Evolutionary conservation across 2,113 vertebrate species (phyloP), one percentile per base, ranked within the genome.

Genomic region (Pipra filicauda): DNA sequence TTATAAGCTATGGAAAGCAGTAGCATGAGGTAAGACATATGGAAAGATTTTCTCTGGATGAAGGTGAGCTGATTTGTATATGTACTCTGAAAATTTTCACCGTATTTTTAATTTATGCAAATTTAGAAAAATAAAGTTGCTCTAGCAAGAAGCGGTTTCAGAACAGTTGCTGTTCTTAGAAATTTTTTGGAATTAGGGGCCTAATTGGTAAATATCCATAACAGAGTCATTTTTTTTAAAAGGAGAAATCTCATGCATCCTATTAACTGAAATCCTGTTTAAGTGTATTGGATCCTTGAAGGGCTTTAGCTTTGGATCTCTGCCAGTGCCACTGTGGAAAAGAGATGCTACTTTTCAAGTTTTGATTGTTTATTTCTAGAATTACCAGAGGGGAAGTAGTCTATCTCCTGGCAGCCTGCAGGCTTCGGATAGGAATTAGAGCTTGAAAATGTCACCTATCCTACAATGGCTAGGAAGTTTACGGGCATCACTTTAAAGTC

Each of bases 391-490:
- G 95, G 82, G 39, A 88, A 95, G 37, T 79, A 93, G 76, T 90
- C 52, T 81, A 71, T 86, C 79, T 93, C 33, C 48, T 91, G 85
- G 39, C 93, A 96, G 82, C 75, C 79, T 90, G 79, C 59, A 96
- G 59, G 57, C 67, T 88, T 94, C 37, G 85, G 69, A 28, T 91
- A 93, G 90, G 75, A 95, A 95, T 78, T 75, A 92, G 72, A 93
- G 88, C 92, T 97, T 96, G 90, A 88, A 97, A 96, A 96, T 91
- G 52, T 71, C 90, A 84, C 77, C 67, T 88, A 7, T 61, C 88
- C 59, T 28, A 48, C 7, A 5, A 72, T 59, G 92, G 33, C 81
- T 88, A 59, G 64, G 51, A 85, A 57, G 24, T 76, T 94, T 64
- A 35, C 62, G 33, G 82, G 51, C 43, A 77, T 91, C 46, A 48